phyloP scores from a whole-genome alignment of 2,888 invertebrate species.

The Phortica magna region DNA sequence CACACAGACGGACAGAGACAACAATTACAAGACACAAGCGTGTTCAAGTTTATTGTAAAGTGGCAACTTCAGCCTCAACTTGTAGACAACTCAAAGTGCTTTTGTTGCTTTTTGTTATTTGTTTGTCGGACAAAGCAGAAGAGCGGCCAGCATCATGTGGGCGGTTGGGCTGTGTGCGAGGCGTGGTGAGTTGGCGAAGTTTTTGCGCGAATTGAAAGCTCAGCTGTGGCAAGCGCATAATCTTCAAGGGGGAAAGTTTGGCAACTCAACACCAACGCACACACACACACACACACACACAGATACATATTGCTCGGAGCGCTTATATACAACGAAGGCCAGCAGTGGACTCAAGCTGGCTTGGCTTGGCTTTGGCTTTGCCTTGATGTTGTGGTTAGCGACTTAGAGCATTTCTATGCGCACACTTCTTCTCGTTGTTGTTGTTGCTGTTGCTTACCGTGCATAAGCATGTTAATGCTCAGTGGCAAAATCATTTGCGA shows the following conservation, averaged over 20 bases:
- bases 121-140: not conserved
- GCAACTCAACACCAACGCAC: not conserved
- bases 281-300: too few species aligned
- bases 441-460: not conserved
- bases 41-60: too few species aligned
- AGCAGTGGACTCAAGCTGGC: too few species aligned
- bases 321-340: too few species aligned
- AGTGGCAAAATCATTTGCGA: not conserved
- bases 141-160: not conserved
- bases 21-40: too few species aligned
- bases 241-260: not conserved
- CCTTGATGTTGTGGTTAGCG: constrained; percentile 44
- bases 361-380: constrained; percentile 21
- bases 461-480: not conserved
- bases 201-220: not conserved
- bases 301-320: too few species aligned
- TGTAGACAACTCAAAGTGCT: not conserved
- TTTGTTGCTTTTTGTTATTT: not conserved
- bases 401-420: constrained; percentile 52
- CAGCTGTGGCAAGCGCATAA: not conserved
- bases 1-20: too few species aligned
- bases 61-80: not conserved
- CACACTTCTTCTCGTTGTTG: too few species aligned
- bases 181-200: not conserved
- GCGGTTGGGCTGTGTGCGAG: too few species aligned